phyloP scores from a whole-genome alignment of 1,140 invertebrate genomes.

The Hormaphis cornu region DNA sequence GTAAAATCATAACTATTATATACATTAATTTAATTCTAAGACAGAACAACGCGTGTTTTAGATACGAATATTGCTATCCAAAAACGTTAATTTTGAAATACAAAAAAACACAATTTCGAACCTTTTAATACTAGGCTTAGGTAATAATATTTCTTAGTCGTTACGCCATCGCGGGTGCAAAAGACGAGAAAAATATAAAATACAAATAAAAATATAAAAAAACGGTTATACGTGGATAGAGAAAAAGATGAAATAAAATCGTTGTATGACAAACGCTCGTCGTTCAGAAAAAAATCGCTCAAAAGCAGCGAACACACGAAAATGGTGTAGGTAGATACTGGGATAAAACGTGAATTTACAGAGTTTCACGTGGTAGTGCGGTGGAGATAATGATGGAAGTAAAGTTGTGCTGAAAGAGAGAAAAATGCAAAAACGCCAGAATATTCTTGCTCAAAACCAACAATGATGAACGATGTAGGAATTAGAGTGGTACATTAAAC shows the following conservation, averaged over 20 bases:
- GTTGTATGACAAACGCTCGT: conserved; percentile 27
- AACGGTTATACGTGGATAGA: neutral
- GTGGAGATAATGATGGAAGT: neutral
- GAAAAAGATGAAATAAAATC: conserved; percentile 15
- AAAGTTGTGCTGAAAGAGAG: neutral
- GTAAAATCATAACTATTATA: too few relatives aligned
- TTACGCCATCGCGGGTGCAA: too few relatives aligned
- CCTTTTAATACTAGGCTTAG: too few relatives aligned
- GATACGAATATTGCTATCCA: too few relatives aligned
- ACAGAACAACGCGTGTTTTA: too few relatives aligned
- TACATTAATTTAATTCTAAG: too few relatives aligned
- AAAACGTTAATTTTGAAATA: too few relatives aligned
- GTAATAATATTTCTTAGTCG: too few relatives aligned
- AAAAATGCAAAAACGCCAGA: conserved; percentile 25
- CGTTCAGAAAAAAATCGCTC: conserved; percentile 26
- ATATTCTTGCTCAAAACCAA: conserved; percentile 20
- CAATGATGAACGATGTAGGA: conserved; percentile 31
- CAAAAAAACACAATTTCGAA: too few relatives aligned
- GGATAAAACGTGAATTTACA: neutral
- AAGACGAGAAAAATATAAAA: too few relatives aligned
- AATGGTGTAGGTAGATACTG: neutral
- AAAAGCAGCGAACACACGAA: neutral
- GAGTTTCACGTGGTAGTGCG: neutral
- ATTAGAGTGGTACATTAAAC: conserved; percentile 32
- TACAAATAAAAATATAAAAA: too few relatives aligned